Evolutionary conservation across 2,797 vertebrate species (phyloP).

Genomic region (Tokudaia tokunoshimensis): DNA sequence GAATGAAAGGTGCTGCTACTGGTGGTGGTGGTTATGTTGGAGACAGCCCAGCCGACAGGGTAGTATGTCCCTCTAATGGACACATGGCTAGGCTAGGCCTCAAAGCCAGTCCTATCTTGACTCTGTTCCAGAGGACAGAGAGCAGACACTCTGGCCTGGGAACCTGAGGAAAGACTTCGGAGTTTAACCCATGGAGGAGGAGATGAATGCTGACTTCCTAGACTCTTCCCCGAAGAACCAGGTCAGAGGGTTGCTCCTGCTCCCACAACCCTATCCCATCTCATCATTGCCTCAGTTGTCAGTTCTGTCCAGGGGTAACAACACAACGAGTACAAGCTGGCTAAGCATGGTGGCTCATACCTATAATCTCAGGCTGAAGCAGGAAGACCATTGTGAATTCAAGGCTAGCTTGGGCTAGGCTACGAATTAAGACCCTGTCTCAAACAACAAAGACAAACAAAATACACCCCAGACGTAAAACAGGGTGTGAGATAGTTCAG

Average conservation of each 20-base stretch:
- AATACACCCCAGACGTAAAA: not conserved
- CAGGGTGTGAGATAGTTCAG: not conserved
- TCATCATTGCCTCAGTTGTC: not conserved
- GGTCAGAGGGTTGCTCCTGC: not conserved
- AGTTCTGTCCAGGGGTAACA: not conserved
- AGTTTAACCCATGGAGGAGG: not conserved
- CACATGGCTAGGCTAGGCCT: not conserved
- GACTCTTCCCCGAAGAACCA: not conserved
- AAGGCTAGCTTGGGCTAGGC: not conserved
- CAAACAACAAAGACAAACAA: not conserved
- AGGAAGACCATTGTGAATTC: not conserved
- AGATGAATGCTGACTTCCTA: not conserved
- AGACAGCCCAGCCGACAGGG: not conserved
- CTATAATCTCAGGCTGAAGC: not conserved
- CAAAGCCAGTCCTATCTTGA: not conserved
- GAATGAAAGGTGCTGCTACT: not conserved
- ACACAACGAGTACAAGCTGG: not conserved
- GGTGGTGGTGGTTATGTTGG: accelerated
- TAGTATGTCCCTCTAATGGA: not conserved
- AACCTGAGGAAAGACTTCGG: not conserved
- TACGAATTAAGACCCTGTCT: not conserved
- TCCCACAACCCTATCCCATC: not conserved
- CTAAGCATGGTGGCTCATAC: not conserved
- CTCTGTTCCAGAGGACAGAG: not conserved
- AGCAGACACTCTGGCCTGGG: not conserved